Base-by-base conservation (phyloP, 37 sponge, comb jelly and placozoan genomes). In the Ephydatia muelleri region DNA sequence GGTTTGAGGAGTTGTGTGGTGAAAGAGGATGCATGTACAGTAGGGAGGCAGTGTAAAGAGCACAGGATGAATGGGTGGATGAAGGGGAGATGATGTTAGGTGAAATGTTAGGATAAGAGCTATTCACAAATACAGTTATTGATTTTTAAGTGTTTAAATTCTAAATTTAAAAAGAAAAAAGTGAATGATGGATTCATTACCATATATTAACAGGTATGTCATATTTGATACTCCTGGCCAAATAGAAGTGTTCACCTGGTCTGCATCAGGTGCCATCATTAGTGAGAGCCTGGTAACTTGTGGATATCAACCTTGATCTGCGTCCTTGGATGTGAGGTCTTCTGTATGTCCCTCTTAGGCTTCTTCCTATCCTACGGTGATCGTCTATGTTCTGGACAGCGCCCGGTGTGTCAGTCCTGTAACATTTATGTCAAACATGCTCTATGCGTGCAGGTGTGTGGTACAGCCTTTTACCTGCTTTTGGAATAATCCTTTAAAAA, bases 381-480 rank as follows among this genome's bases (percentile, higher is more conserved):
- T 98, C 16, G 98, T 93, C 77, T 98, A 95, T 84, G 87, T 98
- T 16, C 93, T 98, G 93, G 98, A 98, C 81, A 95, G 91, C 70
- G 90, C 89, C 22, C 87, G 98, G 37, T 81, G 98, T 75, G 88
- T 88, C 40, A 98, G 75, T 66, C 98, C 98, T 19, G 93, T 95
- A 66, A 95, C 98, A 22, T 98, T 98, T 89, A 98, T 95, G 96
- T 95, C 96, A 29, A 98, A 98, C 83, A 98, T 98, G 98, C 90
- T 98, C 73, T 95, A 98, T 85, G 98, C 98, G 0, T 98, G 97
- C 90, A 92, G 92, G 92, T 91, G 36, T 35, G 72, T 68, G n/a
- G n/a, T n/a, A n/a, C n/a, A n/a, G n/a, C n/a, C n/a, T 57, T 57
- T 57, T 57, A 5, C 16, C 0, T 57, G 57, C 21, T 21, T 19